A percentile compares a stretch with the other conserved stretches of the same genome.
phyloP scores from a whole-genome alignment of 2,888 invertebrate genomes.

The Noctua fimbriata region DNA sequence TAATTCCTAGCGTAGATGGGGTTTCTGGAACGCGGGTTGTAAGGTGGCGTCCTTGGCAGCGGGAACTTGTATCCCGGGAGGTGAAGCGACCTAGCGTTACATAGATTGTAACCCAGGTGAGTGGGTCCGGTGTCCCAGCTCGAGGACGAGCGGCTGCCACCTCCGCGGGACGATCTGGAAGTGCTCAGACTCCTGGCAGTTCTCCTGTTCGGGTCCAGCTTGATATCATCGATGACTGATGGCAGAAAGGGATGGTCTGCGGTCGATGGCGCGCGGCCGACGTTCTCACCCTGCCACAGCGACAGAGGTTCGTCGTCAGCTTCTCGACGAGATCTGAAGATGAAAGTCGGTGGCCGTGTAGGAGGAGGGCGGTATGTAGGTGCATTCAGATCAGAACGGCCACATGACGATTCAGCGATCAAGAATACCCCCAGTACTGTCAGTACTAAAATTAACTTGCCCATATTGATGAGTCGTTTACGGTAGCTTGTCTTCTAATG shows the following conservation, averaged over 20 bases:
- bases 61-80: constrained; percentile 31
- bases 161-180: constrained; percentile 35
- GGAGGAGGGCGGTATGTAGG: constrained; percentile 50
- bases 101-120: constrained; percentile 55
- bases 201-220: constrained; percentile 43
- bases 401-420: constrained; percentile 50
- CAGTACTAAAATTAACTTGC: constrained; percentile 36
- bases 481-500: constrained; percentile 16
- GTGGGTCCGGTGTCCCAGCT: constrained; percentile 44
- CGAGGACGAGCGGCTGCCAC: constrained; percentile 26
- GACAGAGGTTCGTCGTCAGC: constrained; percentile 41
- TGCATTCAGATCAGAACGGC: background rate
- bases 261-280: constrained; percentile 41
- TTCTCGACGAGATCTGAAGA: constrained; percentile 26
- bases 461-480: constrained; percentile 26
- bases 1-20: constrained; percentile 8
- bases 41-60: constrained; percentile 30
- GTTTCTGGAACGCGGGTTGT: constrained; percentile 28
- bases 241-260: constrained; percentile 57
- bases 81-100: constrained; percentile 44
- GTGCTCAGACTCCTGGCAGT: constrained; percentile 46
- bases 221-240: constrained; percentile 49
- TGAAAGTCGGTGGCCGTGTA: background rate
- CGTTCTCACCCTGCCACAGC: constrained; percentile 43
- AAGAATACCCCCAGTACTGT: constrained; percentile 49